Conservation (phyloP, 2,888 invertebrate species). For the Chaetogeoica ovagalla region DNA sequence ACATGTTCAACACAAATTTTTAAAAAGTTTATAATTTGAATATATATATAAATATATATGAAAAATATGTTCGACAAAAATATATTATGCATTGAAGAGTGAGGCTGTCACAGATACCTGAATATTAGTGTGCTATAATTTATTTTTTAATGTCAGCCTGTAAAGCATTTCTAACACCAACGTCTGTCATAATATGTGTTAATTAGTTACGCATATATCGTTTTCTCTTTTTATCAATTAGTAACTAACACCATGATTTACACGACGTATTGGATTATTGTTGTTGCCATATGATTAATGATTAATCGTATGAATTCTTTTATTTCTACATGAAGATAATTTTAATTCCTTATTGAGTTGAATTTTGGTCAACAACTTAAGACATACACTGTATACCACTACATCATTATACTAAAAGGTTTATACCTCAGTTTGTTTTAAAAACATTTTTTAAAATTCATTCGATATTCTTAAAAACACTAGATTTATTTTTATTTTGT, state of each 20-base stretch:
- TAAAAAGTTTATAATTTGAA: constrained; percentile 59
- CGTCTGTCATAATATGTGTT: not conserved
- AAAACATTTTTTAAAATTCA: constrained; percentile 3
- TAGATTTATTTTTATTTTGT: constrained; percentile 2
- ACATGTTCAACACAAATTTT: constrained; percentile 85
- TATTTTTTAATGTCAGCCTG: constrained; percentile 2
- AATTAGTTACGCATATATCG: not conserved
- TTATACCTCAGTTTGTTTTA: not conserved
- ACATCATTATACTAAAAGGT: not conserved
- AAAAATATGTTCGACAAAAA: constrained; percentile 45
- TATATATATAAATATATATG: constrained; percentile 60
- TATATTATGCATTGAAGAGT: not conserved
- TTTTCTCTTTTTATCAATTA: not conserved
- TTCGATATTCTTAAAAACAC: constrained; percentile 9
- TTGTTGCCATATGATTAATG: constrained; percentile 3
- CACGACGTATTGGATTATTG: not conserved
- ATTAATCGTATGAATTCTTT: constrained; percentile 29
- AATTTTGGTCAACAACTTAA: not conserved
- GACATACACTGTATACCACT: not conserved
- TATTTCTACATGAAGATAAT: constrained; percentile 14
- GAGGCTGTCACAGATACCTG: not conserved
- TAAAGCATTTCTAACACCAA: not conserved
- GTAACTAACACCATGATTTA: not conserved
- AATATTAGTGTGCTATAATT: constrained; percentile 17
- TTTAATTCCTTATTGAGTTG: constrained; percentile 32